A percentile compares a stretch with the other conserved stretches of the same genome.
Evolutionary conservation across 2,888 invertebrate genomes (phyloP).

Genomic region (Schizaphis graminum): DNA sequence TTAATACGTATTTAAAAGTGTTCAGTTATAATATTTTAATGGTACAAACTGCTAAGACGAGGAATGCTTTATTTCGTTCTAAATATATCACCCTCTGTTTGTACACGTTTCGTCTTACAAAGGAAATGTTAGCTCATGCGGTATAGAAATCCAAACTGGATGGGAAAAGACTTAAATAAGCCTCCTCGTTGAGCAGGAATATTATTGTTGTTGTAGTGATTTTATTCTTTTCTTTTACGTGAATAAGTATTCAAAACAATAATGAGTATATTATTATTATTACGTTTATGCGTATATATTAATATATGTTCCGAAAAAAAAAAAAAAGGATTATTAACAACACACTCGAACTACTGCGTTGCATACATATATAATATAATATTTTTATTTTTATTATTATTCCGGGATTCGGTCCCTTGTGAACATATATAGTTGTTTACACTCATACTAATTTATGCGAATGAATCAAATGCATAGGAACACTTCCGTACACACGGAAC

Average conservation of each 20-base stretch:
- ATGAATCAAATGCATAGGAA: neutral
- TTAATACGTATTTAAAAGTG: conserved; percentile 48
- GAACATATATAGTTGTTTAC: neutral
- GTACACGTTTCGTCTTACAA: neutral
- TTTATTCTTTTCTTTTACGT: neutral
- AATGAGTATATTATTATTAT: conserved; percentile 1
- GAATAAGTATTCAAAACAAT: conserved; percentile 35
- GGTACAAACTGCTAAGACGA: neutral
- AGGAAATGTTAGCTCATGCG: neutral
- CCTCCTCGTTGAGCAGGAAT: neutral
- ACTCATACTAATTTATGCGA: neutral
- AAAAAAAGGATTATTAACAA: conserved; percentile 4
- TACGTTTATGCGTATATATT: neutral
- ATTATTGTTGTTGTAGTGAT: neutral
- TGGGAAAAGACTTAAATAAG: conserved; percentile 20
- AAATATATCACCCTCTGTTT: conserved; percentile 32
- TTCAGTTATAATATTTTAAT: conserved; percentile 20
- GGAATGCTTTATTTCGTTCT: conserved; percentile 10
- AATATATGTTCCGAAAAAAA: neutral
- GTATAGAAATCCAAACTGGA: conserved; percentile 16
- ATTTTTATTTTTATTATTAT: neutral
- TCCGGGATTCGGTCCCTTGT: neutral
- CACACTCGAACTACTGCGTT: neutral
- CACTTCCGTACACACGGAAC: neutral
- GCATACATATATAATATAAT: neutral